Conservation (phyloP, 2,113 vertebrate genomes). For the Periophthalmus modestus region DNA sequence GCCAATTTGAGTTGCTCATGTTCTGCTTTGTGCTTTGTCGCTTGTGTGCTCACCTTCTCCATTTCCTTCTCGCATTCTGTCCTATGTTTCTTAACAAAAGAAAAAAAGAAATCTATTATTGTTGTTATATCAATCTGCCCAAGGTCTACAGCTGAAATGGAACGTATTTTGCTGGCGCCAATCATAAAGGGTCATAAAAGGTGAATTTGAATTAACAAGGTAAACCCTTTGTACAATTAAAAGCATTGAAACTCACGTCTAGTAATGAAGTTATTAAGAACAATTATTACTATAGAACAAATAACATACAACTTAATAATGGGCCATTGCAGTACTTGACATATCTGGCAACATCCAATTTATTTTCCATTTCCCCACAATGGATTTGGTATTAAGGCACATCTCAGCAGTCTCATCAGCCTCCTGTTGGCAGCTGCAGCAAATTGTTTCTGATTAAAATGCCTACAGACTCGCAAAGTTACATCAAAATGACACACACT, state of each 20-base stretch:
- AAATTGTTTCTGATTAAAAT: conserved; percentile 11
- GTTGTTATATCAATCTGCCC: no score
- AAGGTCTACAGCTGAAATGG: no score
- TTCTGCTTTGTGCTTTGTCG: no score
- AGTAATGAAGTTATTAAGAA: not conserved
- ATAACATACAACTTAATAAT: not conserved
- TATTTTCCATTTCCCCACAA: conserved; percentile 2
- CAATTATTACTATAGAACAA: not conserved
- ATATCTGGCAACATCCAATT: not conserved
- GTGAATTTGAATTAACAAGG: no score
- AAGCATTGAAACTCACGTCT: not conserved
- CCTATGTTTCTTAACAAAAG: no score
- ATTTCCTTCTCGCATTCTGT: no score
- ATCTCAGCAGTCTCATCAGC: conserved; percentile 6
- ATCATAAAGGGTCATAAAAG: no score
- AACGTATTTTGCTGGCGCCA: no score
- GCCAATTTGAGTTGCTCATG: no score
- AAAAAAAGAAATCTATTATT: no score
- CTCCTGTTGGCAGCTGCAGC: conserved; percentile 5
- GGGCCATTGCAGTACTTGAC: not conserved
- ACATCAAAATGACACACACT: not conserved
- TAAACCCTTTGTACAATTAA: no score
- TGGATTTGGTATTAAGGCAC: not conserved
- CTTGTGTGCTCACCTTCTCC: no score
- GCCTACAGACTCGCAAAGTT: not conserved